Evolutionary conservation across 2,888 invertebrate genomes (phyloP), one percentile per base, ranked within the genome.

Genomic region (Sinodicranocentrus sp.): DNA sequence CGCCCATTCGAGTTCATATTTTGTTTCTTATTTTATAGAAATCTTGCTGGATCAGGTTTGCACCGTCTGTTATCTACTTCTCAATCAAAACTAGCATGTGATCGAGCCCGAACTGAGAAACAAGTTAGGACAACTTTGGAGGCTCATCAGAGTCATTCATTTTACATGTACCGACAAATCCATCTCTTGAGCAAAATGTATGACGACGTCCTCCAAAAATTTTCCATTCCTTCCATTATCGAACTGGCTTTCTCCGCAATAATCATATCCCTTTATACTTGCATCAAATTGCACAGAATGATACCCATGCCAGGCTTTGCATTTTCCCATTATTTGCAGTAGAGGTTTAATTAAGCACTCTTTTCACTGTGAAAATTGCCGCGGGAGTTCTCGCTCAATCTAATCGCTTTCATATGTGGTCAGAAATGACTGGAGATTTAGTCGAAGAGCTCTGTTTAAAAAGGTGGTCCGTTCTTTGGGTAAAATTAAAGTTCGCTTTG

Each of bases 261-360:
- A 0, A 73, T 78, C 39, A 72, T 84, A 17, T 48, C 59, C 0
- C 26, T 78, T 15, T 84, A 84, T 23, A 61, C 84, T 3, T 84
- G 84, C 39, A 15, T 84, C 17, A 84, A 78, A 48, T 21, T 84
- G 15, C 83, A 77, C 23, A 6, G 44, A 21, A 13, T 52, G 44
- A 79, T 84, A 10, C 84, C 78, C n/a, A 78, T 79, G 72, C 84
- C 84, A 2, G 84, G 84, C 0, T 28, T 84, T 0, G 67, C 68
- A 0, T 84, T 84, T 84, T 84, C 25, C 84, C 84, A 1, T 73
- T 84, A 5, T 6, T 84, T 26, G 70, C 72, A 1, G 19, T 43
- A 0, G 84, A 80, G 17, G 84, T n/a, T 23, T 78, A 79, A 25
- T 80, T 84, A 28, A 63, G 79, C 23, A 71, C 80, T 21, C 79